Base-by-base conservation (phyloP, 2,797 vertebrate species). In the Paguma larvata region DNA sequence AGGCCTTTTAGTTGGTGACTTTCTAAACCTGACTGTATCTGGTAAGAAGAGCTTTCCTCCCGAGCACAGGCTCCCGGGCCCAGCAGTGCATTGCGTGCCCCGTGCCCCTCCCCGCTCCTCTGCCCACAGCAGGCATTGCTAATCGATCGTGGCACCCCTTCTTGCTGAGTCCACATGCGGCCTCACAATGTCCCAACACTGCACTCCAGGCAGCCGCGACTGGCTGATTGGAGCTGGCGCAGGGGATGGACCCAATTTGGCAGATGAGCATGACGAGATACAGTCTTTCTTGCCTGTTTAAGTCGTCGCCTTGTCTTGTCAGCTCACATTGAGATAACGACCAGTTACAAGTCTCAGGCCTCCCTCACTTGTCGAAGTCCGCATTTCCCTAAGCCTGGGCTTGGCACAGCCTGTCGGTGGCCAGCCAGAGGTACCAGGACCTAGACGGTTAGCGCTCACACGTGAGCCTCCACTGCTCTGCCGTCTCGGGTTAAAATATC, bases 261-360 rank as follows among this genome's bases (percentile, higher is more conserved):
- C 80, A 30, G 11, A 41, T 62, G 25, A 59, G 34, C 0, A 0
- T 67, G n/a, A 53, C 75, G 83, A 78, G n/a, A 67, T 2, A 21
- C 30, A 1, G 1, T 53, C 38, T 34, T 44, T 77, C 44, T 63
- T n/a, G 32, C 6, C 72, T 80, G 59, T 78, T 62, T 46, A 86
- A 92, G 73, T 78, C 56, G 27, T 86, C 86, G 59, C 65, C 92
- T 78, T 73, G 70, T n/a, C 89, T 86, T 87, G 80, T 85, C 59
- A n/a, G 80, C 92, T 89, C 53, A 8, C 78, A 63, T 51, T 95
- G 80, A 77, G 80, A 83, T 96, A 85, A 78, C 0, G 21, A 68
- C 92, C 46, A 56, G 7, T 56, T 80, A 48, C 23, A 77, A 30
- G 27, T 78, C 77, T 80, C 48, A 88, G 82, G 13, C 59, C 21